Percentiles rank a stretch among this genome's conserved stretches.
phyloP scores from a whole-genome alignment of 2,797 vertebrate species.

The Paedocypris micromegethes region DNA sequence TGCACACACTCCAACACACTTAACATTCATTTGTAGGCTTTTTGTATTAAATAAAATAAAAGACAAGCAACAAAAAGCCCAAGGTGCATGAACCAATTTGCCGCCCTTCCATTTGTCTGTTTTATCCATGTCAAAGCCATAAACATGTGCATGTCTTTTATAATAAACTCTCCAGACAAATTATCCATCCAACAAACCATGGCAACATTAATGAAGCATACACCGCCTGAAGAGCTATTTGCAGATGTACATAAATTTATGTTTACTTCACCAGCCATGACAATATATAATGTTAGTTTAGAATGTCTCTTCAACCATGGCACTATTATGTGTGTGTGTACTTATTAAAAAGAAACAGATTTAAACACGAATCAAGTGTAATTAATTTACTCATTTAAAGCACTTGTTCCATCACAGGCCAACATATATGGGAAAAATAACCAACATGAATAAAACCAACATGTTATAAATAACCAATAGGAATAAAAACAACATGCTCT shows the following conservation, averaged over 20 bases:
- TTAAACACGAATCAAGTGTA: too few species aligned
- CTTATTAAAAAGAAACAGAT: too few species aligned
- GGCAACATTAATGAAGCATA: conserved; percentile 6
- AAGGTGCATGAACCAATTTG: neutral
- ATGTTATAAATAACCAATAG: too few species aligned
- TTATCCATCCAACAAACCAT: neutral
- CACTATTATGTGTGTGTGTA: neutral
- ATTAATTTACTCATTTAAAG: too few species aligned
- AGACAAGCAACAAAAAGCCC: neutral
- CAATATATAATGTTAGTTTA: neutral
- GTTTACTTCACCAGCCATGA: neutral
- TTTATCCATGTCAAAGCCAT: neutral
- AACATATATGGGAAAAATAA: too few species aligned
- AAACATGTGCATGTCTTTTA: neutral
- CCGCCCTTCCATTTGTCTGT: neutral
- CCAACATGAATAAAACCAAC: too few species aligned
- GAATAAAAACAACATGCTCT: too few species aligned
- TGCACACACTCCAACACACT: neutral
- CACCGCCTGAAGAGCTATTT: conserved; percentile 3
- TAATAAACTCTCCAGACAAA: neutral
- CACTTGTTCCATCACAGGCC: too few species aligned
- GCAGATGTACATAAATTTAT: neutral
- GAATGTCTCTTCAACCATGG: neutral
- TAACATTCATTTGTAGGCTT: neutral
- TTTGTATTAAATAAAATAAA: neutral